Evolutionary conservation across 2,797 vertebrate genomes (phyloP), one percentile per base, ranked within the genome.

Genomic region (Hippopotamyrus pictus): DNA sequence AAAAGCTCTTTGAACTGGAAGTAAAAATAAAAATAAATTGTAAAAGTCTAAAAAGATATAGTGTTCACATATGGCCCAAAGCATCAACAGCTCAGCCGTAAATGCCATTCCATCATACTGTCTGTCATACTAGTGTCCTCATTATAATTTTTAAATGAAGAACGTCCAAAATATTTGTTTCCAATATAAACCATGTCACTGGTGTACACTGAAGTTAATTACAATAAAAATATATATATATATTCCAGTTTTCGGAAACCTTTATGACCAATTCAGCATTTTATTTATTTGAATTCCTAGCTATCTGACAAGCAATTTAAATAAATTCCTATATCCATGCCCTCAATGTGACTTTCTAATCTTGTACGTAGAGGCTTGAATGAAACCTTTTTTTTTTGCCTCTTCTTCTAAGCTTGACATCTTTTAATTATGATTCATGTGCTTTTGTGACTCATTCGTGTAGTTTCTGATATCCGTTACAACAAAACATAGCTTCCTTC

Each of bases 251-350:
- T 51, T 85, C 44, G 0, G 22, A 85, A 51, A 85, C 46, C 3
- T 85, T 85, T 85, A 48, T 7, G 22, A 14, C n/a, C 48, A 11
- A 50, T 22, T 85, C n/a, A 14, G 5, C 11, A 50, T 84, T 85
- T 85, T 50, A 85, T 85, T 51, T 85, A 85, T 51, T 85, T 85
- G 48, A 85, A 48, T 29, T 29, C n/a, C 25, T 85, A n/a, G n/a
- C 22, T 48, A 50, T 85, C 48, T 85, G 48, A 46, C 5, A 14
- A 85, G 83, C 22, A 53, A 51, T 46, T 25, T 14, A 85, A 51
- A 85, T 14, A 50, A 51, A 51, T 25, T 14, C n/a, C 22, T 33
- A 85, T 12, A 84, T 51, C 83, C 41, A 82, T 44, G 19, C 6
- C 17, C 8, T 82, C 41, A 82, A 22, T 7, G 41, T 82, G 19